Percentiles rank a stretch among this genome's conserved stretches.
These are phyloP conservation scores for Tortrix viridana DNA, from an alignment of 2,888 invertebrate species.

Conservation along the genomic window DNA sequence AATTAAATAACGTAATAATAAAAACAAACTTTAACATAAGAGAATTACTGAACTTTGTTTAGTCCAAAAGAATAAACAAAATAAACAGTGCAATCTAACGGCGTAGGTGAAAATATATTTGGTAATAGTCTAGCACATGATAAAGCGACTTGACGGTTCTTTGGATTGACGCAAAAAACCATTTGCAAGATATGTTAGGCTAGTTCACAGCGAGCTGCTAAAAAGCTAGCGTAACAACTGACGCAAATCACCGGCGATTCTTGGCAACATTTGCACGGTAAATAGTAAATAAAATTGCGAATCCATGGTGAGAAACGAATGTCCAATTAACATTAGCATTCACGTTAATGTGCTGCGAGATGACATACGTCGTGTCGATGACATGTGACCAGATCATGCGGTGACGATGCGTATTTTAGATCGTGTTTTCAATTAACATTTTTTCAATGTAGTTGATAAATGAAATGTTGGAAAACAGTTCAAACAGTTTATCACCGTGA, in stretches of 20 bases:
- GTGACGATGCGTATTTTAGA: constrained; percentile 16
- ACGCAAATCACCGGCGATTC: constrained; percentile 60
- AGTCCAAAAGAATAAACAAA: not conserved
- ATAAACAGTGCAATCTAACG: not conserved
- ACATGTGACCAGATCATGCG: constrained; percentile 24
- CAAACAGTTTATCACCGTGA: not conserved
- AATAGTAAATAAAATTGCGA: constrained; percentile 39
- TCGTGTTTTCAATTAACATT: constrained; percentile 13
- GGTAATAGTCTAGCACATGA: constrained; percentile 15
- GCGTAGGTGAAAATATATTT: constrained; percentile 14
- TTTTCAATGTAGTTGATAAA: constrained; percentile 12
- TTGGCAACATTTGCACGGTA: constrained; percentile 44
- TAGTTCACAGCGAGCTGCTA: constrained; percentile 65
- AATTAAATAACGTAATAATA: too few relatives aligned
- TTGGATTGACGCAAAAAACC: constrained; percentile 61
- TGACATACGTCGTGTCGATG: constrained; percentile 21
- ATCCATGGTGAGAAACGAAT: constrained; percentile 25
- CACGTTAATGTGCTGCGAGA: constrained; percentile 22
- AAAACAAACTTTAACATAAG: too few relatives aligned
- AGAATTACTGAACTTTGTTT: not conserved
- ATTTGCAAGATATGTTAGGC: constrained; percentile 55
- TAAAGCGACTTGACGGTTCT: constrained; percentile 53
- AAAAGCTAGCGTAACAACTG: constrained; percentile 62
- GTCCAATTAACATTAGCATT: constrained; percentile 26
- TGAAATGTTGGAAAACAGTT: constrained; percentile 14